A percentile compares a stretch with the other conserved stretches of the same genome.
Conservation (phyloP, 2,113 vertebrate genomes). For the Pelecanus crispus region DNA sequence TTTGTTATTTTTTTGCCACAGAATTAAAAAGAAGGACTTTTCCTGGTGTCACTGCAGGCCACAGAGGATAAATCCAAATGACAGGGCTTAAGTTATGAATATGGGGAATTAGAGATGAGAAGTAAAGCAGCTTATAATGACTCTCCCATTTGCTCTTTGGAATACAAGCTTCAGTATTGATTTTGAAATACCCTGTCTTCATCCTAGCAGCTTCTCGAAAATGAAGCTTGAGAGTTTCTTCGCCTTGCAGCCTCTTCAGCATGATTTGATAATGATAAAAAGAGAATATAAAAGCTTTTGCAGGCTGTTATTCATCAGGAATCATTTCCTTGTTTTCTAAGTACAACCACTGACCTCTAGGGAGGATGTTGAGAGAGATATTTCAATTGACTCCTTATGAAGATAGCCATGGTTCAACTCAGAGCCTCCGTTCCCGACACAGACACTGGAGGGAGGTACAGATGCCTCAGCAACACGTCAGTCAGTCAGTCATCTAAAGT, state of each 20-base stretch:
- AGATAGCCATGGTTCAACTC: neutral
- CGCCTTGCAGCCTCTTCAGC: conserved; percentile 14
- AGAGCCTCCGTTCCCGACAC: neutral
- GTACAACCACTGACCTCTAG: neutral
- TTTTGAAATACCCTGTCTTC: conserved; percentile 54
- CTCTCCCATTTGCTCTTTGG: conserved; percentile 46
- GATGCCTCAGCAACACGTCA: neutral
- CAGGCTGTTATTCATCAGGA: neutral
- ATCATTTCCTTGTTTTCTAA: neutral
- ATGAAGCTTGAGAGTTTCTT: conserved; percentile 43
- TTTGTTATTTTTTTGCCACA: neutral
- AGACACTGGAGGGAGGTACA: neutral
- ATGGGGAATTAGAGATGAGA: conserved; percentile 61
- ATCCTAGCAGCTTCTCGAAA: conserved; percentile 14
- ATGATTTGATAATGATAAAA: conserved; percentile 24
- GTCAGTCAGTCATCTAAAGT: neutral
- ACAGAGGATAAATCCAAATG: conserved; percentile 62
- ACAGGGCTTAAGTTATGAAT: conserved; percentile 65
- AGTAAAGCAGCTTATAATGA: conserved; percentile 67
- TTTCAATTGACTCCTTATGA: neutral
- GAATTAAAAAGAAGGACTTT: conserved; percentile 55
- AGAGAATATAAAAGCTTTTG: neutral
- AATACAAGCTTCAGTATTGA: conserved; percentile 11
- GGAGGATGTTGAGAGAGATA: neutral
- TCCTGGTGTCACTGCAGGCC: conserved; percentile 38